Conservation (phyloP, 2,113 vertebrate genomes). For the Malaclemys terrapin region DNA sequence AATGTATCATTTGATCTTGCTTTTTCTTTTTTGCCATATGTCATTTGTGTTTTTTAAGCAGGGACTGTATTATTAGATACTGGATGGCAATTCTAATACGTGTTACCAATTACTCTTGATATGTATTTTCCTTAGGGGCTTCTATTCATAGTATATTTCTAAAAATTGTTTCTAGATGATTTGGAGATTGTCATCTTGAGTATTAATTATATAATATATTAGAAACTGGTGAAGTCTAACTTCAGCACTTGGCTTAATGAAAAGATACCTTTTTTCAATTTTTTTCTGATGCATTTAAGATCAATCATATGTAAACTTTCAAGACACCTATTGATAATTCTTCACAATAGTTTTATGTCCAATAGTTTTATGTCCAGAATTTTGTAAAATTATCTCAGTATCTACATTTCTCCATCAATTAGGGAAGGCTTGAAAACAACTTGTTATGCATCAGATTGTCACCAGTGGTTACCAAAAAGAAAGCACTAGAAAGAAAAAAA, state of each 20-base stretch:
- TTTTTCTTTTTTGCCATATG: not conserved
- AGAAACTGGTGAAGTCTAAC: not conserved
- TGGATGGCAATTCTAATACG: not conserved
- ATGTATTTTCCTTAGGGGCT: not conserved
- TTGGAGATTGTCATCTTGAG: not conserved
- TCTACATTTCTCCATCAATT: not conserved
- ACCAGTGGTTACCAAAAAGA: conserved; percentile 68
- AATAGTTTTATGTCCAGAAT: not conserved
- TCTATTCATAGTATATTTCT: not conserved
- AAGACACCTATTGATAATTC: not conserved
- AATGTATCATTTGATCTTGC: not conserved
- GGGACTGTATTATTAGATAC: not conserved
- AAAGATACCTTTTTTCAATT: not conserved
- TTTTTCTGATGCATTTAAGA: not conserved
- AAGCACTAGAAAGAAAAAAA: conserved; percentile 28
- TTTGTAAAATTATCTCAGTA: not conserved
- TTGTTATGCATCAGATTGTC: not conserved
- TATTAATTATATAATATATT: not conserved
- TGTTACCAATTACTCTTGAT: not conserved
- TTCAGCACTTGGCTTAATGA: not conserved
- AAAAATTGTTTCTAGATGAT: not conserved
- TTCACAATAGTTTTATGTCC: not conserved
- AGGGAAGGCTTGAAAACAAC: conserved; percentile 7
- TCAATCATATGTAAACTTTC: not conserved
- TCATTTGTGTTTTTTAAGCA: not conserved